Evolutionary conservation across 1,140 invertebrate genomes (phyloP).

Genomic region (Steinernema feltiae): DNA sequence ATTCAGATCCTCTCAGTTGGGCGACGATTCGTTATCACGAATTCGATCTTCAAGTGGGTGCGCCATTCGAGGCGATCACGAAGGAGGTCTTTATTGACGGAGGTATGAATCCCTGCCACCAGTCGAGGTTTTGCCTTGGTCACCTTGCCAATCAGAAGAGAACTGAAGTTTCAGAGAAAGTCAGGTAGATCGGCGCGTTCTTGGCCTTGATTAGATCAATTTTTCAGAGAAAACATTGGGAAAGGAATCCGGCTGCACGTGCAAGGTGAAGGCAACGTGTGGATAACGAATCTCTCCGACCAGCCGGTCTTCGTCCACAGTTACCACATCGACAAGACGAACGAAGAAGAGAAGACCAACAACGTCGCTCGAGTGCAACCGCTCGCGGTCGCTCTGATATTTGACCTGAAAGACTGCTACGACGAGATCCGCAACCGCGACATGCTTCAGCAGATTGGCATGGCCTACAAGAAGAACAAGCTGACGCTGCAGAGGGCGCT

Average conservation of each 20-base stretch:
- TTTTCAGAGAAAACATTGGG: not conserved
- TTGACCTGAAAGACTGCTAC: not conserved
- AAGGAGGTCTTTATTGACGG: not conserved
- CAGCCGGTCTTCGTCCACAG: not conserved
- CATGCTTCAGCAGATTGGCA: not conserved
- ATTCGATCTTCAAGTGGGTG: not conserved
- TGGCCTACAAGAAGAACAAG: not conserved
- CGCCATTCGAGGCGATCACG: not conserved
- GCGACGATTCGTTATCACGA: not conserved
- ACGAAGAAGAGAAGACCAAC: not conserved
- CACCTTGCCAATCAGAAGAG: not conserved
- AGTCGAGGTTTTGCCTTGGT: not conserved
- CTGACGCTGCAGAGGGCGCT: not conserved
- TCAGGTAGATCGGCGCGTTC: not conserved
- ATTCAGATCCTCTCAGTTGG: not conserved
- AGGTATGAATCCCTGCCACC: not conserved
- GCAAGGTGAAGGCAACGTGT: constrained; percentile 7
- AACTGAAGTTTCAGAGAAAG: not conserved
- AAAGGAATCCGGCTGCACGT: not conserved
- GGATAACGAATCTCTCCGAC: not conserved
- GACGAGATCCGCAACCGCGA: not conserved
- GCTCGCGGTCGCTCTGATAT: not conserved
- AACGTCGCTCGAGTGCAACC: not conserved
- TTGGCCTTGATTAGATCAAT: not conserved
- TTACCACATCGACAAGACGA: not conserved